Conservation (phyloP, 2,113 vertebrate species). For the Puffinus mauretanicus region DNA sequence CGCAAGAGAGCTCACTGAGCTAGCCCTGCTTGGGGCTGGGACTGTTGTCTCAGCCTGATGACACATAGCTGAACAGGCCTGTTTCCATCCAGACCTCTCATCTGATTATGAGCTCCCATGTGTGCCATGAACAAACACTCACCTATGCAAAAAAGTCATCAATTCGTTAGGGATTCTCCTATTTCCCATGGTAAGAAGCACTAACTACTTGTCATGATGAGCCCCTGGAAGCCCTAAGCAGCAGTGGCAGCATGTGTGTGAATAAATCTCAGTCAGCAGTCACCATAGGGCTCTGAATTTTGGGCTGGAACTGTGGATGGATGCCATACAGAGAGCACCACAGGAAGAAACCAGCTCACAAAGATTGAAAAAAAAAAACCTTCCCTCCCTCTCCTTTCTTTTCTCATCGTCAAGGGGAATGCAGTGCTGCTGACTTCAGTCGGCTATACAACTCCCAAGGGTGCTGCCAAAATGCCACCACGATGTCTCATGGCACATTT, state of each 20-base stretch:
- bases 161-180: neutral
- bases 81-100: neutral
- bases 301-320: neutral
- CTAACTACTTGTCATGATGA: neutral
- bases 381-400: neutral
- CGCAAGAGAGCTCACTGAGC: neutral
- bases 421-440: neutral
- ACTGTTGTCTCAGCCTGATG: neutral
- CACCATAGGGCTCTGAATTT: neutral
- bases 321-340: neutral
- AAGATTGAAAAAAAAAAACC: neutral
- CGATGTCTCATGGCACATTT: slow-evolving; percentile 30
- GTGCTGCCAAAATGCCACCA: slow-evolving; percentile 11
- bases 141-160: neutral
- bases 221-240: neutral
- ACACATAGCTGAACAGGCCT: neutral
- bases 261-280: neutral
- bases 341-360: neutral
- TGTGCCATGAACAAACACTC: neutral
- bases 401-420: neutral
- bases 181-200: neutral
- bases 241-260: neutral
- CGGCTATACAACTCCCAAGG: neutral
- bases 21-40: neutral
- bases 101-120: neutral